Base-by-base conservation (phyloP, 2,797 vertebrate genomes). In the Channa striata region DNA sequence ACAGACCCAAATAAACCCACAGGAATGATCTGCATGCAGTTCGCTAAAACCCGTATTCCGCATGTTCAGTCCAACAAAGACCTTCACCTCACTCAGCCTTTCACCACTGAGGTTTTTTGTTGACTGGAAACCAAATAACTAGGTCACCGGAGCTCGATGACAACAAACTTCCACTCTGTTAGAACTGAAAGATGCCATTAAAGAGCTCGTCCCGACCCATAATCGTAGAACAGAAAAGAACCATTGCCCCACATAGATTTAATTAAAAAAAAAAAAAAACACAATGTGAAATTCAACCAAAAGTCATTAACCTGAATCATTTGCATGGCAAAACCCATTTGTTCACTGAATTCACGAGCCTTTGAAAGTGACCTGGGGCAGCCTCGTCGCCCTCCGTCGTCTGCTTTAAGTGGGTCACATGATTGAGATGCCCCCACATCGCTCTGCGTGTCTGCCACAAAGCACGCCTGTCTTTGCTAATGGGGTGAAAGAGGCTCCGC, bases 391-490 rank as follows among this genome's bases (percentile, higher is more conserved):
- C 47, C 33, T 17, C 47, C 40, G 59, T 73, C 12, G 44, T 56
- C 68, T 62, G 68, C 62, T 34, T 44, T 67, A 80, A 87, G 66
- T 87, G 87, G 83, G 78, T 89, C 68, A 78, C 56, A 74, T 80
- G 79, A 65, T 71, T 12, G 50, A 86, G 87, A 83, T 90, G 85
- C 85, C 78, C 78, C 36, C 36, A 56, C 72, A 83, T 86, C 89
- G 61, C 77, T 84, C 68, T 37, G 74, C 48, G 57, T 19, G 75
- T 83, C 68, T 83, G 77, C 81, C 86, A 93, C 91, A 93, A 92
- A 87, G 91, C 82, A n/a, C 73, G 78, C 65, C 91, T 94, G 93
- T 95, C 90, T 88, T 87, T 81, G 78, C 82, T 91, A 94, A 93
- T 86, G 80, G 86, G 80, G 90, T 88, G 88, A 92, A 91, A 91